A percentile compares a stretch with the other conserved stretches of the same genome.
These are phyloP conservation scores for Coboldia fuscipes DNA, from an alignment of 1,140 invertebrate species.

Conservation along the genomic window DNA sequence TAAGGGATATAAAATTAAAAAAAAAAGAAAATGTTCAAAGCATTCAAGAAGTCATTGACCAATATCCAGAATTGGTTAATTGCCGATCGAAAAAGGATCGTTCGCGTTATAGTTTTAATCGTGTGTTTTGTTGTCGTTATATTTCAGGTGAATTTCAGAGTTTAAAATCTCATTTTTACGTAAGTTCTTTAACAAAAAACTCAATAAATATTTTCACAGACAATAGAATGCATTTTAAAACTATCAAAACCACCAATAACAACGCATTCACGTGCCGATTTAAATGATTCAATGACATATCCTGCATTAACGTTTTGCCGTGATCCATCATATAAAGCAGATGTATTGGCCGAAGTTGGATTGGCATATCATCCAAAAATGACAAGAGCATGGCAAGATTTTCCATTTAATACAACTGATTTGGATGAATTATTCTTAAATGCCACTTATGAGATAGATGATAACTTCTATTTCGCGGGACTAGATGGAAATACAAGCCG, in stretches of 20 bases:
- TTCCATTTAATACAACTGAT: constrained; percentile 24
- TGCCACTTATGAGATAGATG: constrained; percentile 23
- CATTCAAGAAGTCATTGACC: too few relatives aligned
- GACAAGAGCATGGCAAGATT: constrained; percentile 27
- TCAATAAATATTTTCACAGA: too few relatives aligned
- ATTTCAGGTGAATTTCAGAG: too few relatives aligned
- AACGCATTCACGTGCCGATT: constrained; percentile 34
- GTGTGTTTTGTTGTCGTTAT: too few relatives aligned
- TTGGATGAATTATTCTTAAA: constrained; percentile 29
- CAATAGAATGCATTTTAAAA: constrained; percentile 29
- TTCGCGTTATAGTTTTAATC: too few relatives aligned
- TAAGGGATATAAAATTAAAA: too few relatives aligned
- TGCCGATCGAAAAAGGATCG: too few relatives aligned
- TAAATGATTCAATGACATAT: constrained; percentile 35
- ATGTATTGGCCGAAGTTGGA: constrained; percentile 27
- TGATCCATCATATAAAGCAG: constrained; percentile 31
- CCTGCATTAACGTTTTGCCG: constrained; percentile 37
- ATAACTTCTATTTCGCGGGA: constrained; percentile 22
- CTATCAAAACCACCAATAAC: constrained; percentile 30
- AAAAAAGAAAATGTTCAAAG: too few relatives aligned
- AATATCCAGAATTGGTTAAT: too few relatives aligned
- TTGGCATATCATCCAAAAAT: constrained; percentile 24
- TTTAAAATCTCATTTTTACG: too few relatives aligned
- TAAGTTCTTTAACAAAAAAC: too few relatives aligned
- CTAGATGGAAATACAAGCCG: constrained; percentile 16